A percentile compares a stretch with the other conserved stretches of the same genome.
These are phyloP conservation scores for Lordiphosa stackelbergi DNA, from an alignment of 1,140 invertebrate genomes.

Conservation along the genomic window DNA sequence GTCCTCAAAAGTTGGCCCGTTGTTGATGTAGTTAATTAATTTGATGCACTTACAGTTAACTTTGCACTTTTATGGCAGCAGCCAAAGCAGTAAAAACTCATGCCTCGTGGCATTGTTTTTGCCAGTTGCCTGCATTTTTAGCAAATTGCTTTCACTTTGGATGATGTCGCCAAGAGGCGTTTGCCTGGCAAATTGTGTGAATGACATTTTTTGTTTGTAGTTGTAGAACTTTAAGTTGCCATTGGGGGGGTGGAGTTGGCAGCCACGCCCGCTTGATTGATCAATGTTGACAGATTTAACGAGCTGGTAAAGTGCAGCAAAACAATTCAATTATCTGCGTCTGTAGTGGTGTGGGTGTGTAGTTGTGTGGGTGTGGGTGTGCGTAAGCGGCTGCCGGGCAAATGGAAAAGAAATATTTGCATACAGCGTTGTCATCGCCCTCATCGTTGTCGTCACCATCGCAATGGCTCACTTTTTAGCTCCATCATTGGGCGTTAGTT, in stretches of 20 bases:
- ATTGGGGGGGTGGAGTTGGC: background rate
- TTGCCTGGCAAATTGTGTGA: conserved; percentile 15
- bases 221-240: conserved; percentile 22
- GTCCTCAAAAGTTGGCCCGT: conserved; percentile 20
- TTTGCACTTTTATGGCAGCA: conserved; percentile 56
- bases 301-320: conserved; percentile 74
- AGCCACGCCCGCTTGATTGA: conserved; percentile 42
- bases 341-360: conserved; percentile 7
- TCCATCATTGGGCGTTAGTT: conserved; percentile 13
- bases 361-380: background rate
- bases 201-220: conserved; percentile 11
- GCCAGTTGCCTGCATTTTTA: conserved; percentile 26
- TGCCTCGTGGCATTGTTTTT: conserved; percentile 15
- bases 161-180: conserved; percentile 10
- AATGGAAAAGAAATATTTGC: conserved; percentile 66
- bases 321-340: conserved; percentile 66
- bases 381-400: conserved; percentile 14
- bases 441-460: too few relatives aligned
- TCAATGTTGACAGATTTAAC: conserved; percentile 75
- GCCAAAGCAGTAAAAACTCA: conserved; percentile 9
- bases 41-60: conserved; percentile 43
- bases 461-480: background rate
- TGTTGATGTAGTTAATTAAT: conserved; percentile 64
- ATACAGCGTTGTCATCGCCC: conserved; percentile 23
- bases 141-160: conserved; percentile 42